Evolutionary conservation across 2,888 invertebrate genomes (phyloP).

Genomic region (Scaptomyza cyrtandrae): DNA sequence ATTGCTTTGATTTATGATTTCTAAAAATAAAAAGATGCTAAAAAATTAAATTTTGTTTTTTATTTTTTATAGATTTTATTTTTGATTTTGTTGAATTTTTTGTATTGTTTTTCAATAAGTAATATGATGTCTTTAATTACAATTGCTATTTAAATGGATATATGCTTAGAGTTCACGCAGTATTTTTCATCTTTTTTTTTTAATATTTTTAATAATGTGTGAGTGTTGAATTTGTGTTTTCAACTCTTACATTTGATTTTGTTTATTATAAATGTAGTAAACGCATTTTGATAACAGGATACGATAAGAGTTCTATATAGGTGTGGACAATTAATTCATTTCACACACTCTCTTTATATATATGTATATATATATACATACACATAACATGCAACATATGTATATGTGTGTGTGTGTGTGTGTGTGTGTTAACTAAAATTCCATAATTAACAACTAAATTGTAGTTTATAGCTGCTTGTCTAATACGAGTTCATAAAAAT

Average conservation of each 20-base stretch:
- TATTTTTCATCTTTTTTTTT: slow-evolving; percentile 39
- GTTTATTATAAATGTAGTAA: slow-evolving; percentile 77
- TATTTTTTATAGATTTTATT: slow-evolving; percentile 51
- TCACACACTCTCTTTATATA: slow-evolving; percentile 33
- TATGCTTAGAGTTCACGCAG: slow-evolving; percentile 65
- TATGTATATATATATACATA: slow-evolving; percentile 42
- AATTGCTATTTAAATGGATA: slow-evolving; percentile 76
- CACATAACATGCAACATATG: slow-evolving; percentile 56
- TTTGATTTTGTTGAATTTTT: slow-evolving; percentile 50
- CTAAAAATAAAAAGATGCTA: slow-evolving; percentile 13
- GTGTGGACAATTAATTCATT: slow-evolving; percentile 37
- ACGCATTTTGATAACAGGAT: slow-evolving; percentile 76
- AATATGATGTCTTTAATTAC: slow-evolving; percentile 70
- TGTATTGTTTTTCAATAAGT: slow-evolving; percentile 46
- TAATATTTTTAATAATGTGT: slow-evolving; percentile 1
- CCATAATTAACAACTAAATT: slow-evolving; percentile 68
- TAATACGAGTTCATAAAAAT: slow-evolving; percentile 58
- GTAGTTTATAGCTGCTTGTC: slow-evolving; percentile 50
- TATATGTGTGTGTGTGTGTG: not conserved
- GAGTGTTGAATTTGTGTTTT: slow-evolving; percentile 12
- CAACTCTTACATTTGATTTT: slow-evolving; percentile 26
- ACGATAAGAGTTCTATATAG: slow-evolving; percentile 56
- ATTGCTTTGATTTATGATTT: slow-evolving; percentile 41
- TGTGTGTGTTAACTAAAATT: slow-evolving; percentile 66
- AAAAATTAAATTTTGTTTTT: slow-evolving; percentile 25